A percentile compares a stretch with the other conserved stretches of the same genome.
phyloP scores from a whole-genome alignment of 2,113 vertebrate species.

The Notiomystis cincta region DNA sequence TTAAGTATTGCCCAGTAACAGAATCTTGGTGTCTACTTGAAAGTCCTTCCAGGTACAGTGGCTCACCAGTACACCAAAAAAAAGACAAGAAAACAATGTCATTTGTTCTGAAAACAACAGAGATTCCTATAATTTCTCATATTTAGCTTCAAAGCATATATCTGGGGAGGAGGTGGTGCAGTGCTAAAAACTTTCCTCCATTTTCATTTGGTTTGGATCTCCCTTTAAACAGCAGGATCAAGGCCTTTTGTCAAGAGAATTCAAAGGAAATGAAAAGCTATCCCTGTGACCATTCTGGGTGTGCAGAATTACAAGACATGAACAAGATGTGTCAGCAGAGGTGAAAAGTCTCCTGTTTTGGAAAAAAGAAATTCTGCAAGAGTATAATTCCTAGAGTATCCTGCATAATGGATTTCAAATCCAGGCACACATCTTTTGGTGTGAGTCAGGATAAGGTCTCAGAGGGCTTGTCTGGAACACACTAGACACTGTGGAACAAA shows the following conservation, averaged over 20 bases:
- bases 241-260: background rate
- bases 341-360: background rate
- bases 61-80: background rate
- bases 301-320: background rate
- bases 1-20: background rate
- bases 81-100: background rate
- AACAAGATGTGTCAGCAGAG: background rate
- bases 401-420: background rate
- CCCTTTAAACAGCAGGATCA: background rate
- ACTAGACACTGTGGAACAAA: background rate
- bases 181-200: background rate
- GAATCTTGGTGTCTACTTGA: background rate
- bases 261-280: background rate
- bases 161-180: accelerated
- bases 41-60: background rate
- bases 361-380: background rate
- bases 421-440: background rate
- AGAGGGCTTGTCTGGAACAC: background rate
- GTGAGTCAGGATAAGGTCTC: background rate
- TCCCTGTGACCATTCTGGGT: background rate
- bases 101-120: background rate
- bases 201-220: background rate
- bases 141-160: background rate
- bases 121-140: background rate
- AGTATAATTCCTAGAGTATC: background rate